phyloP scores from a whole-genome alignment of 2,113 vertebrate genomes.

The Callocephalon fimbriatum region DNA sequence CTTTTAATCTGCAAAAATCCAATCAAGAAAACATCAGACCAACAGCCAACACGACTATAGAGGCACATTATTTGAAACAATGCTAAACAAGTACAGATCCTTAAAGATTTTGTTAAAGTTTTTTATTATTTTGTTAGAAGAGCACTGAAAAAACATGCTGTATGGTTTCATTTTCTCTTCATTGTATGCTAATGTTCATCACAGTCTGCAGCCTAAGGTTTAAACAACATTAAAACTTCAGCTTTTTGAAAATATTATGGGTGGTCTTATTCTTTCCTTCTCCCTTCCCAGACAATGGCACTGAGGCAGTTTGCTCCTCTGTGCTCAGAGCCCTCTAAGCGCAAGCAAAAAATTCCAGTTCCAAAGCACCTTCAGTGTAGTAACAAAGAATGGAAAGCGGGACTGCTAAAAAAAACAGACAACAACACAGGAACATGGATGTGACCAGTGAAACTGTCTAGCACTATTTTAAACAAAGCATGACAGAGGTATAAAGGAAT shows the following conservation, averaged over 20 bases:
- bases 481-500: not conserved
- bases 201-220: not conserved
- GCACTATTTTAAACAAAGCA: not conserved
- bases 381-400: not conserved
- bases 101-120: not conserved
- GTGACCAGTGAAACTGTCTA: not conserved
- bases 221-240: not conserved
- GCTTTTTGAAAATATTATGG: not conserved
- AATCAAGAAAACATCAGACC: constrained; percentile 9
- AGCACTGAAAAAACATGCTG: not conserved
- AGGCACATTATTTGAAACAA: not conserved
- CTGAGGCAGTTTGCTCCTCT: not conserved
- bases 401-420: fast-evolving
- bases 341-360: not conserved
- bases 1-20: constrained; percentile 38
- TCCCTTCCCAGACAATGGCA: not conserved
- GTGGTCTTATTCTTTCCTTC: not conserved
- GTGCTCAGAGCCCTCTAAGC: not conserved
- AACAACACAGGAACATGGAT: not conserved
- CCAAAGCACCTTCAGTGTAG: not conserved
- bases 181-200: not conserved
- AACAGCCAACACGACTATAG: not conserved
- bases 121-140: not conserved
- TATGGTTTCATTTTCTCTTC: not conserved
- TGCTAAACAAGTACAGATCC: not conserved